phyloP scores from a whole-genome alignment of 2,888 invertebrate genomes.

The Rambutsinella grinnellia region DNA sequence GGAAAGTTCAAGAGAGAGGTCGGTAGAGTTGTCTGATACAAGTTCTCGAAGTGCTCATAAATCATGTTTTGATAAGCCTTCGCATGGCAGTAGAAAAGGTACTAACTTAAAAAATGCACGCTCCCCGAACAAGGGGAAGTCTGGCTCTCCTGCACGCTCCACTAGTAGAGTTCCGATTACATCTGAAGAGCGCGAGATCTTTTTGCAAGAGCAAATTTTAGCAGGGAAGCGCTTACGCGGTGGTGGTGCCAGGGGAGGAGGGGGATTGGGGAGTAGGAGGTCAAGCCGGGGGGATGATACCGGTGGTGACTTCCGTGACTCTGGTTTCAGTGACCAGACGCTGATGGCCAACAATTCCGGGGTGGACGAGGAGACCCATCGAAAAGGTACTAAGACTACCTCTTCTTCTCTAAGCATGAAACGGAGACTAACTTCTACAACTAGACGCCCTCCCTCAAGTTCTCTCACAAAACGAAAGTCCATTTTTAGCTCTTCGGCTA shows the following conservation, averaged over 20 bases:
- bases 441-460: slow-evolving; percentile 50
- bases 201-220: slow-evolving; percentile 59
- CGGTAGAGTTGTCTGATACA: slow-evolving; percentile 36
- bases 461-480: slow-evolving; percentile 49
- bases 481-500: slow-evolving; percentile 57
- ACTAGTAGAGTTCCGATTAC: slow-evolving; percentile 37
- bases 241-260: slow-evolving; percentile 6
- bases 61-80: slow-evolving; percentile 28
- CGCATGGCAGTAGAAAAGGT: not conserved
- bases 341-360: slow-evolving; percentile 42
- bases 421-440: slow-evolving; percentile 39
- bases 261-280: slow-evolving; percentile 14
- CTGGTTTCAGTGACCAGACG: slow-evolving; percentile 56
- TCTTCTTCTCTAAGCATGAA: slow-evolving; percentile 51
- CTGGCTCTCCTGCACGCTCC: slow-evolving; percentile 20
- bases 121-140: slow-evolving; percentile 23
- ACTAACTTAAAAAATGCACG: slow-evolving; percentile 34
- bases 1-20: slow-evolving; percentile 30
- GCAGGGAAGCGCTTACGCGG: slow-evolving; percentile 41
- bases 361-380: slow-evolving; percentile 42
- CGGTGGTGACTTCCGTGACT: slow-evolving; percentile 47
- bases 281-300: slow-evolving; percentile 41
- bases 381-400: slow-evolving; percentile 55
- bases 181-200: slow-evolving; percentile 62
- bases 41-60: slow-evolving; percentile 41